A percentile compares a stretch with the other conserved stretches of the same genome.
Conservation (phyloP, 2,113 vertebrate genomes). For the Ophiodon elongatus region DNA sequence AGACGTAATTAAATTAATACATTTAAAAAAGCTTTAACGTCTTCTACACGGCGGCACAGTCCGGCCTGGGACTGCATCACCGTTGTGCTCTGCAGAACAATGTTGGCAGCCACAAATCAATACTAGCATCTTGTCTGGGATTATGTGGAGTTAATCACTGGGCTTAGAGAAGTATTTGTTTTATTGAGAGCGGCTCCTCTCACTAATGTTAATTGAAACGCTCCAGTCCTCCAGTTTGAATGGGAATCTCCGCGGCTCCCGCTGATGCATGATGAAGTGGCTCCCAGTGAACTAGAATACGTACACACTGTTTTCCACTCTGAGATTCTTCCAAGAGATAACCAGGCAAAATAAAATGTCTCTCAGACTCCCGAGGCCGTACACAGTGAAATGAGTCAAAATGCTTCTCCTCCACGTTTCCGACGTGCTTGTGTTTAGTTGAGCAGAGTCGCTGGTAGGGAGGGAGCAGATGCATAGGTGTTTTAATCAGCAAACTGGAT, state of each 20-base stretch:
- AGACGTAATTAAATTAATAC: no score
- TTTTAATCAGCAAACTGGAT: no score
- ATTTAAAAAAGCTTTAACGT: no score
- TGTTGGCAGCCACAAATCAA: conserved; percentile 21
- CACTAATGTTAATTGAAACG: conserved; percentile 11
- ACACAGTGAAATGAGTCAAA: neutral
- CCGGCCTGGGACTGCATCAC: neutral
- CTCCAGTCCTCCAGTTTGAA: neutral
- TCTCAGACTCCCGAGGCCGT: neutral
- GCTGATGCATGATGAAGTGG: conserved; percentile 7
- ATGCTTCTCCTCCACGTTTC: no score
- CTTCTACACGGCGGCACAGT: no score
- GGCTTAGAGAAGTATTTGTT: conserved; percentile 25
- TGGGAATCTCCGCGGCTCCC: neutral
- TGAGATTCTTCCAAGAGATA: neutral
- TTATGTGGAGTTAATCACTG: conserved; percentile 38
- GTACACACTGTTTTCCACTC: neutral
- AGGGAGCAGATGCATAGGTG: no score
- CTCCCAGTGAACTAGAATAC: neutral
- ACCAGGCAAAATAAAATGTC: neutral
- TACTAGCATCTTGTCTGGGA: conserved; percentile 47
- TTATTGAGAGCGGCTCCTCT: conserved; percentile 23
- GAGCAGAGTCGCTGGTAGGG: neutral
- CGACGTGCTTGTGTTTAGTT: no score
- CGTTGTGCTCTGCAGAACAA: conserved; percentile 4